These are phyloP conservation scores for Hippocampus barbouri DNA, from an alignment of 2,113 vertebrate species.

Conservation along the genomic window DNA sequence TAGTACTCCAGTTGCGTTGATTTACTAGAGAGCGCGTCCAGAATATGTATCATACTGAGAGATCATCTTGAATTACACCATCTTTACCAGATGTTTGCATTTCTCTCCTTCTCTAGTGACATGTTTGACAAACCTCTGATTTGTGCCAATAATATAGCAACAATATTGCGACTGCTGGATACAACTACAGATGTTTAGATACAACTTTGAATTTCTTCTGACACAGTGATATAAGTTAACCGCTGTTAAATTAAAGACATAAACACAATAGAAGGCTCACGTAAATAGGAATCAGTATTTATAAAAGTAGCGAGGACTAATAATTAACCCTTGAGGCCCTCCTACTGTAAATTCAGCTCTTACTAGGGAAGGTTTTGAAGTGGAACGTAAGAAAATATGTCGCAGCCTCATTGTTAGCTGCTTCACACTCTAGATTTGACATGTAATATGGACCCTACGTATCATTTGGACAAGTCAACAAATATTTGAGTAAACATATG, in stretches of 20 bases:
- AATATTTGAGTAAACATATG: slow-evolving; percentile 36
- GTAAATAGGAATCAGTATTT: background rate
- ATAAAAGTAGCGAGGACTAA: background rate
- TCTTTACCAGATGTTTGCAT: slow-evolving; percentile 62
- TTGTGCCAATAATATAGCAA: background rate
- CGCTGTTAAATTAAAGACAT: no score
- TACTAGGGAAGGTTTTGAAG: background rate
- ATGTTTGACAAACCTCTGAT: slow-evolving; percentile 3
- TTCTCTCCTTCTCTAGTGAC: slow-evolving; percentile 46
- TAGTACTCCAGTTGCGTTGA: slow-evolving; percentile 37
- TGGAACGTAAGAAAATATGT: background rate
- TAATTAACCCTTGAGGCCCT: background rate
- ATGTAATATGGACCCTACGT: background rate
- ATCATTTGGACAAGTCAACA: slow-evolving; percentile 31
- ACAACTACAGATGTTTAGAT: background rate
- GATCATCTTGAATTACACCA: slow-evolving; percentile 61
- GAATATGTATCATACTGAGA: slow-evolving; percentile 58
- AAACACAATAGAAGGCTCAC: background rate
- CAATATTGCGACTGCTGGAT: background rate
- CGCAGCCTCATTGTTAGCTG: background rate
- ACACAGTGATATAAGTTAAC: background rate
- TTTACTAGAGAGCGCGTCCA: slow-evolving; percentile 54
- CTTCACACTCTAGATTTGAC: slow-evolving; percentile 16
- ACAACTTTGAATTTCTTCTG: background rate
- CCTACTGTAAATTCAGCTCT: background rate